These are phyloP conservation scores for Laterallus jamaicensis DNA, from an alignment of 2,113 vertebrate genomes.

Conservation along the genomic window DNA sequence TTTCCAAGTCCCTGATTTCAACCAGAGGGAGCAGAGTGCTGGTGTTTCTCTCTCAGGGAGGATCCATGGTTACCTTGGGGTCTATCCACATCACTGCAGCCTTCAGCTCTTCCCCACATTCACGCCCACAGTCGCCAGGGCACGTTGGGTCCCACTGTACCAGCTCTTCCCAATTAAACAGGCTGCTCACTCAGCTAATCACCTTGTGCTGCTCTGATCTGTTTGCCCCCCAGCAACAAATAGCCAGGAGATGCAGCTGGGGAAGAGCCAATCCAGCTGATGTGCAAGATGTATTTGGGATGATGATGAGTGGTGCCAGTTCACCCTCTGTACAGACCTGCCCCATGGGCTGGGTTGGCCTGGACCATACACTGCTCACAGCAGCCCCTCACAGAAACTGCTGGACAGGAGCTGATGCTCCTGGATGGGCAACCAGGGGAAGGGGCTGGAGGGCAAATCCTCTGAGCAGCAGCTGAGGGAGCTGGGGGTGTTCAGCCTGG, in stretches of 20 bases:
- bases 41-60: no score
- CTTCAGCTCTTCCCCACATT: background rate
- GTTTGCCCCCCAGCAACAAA: background rate
- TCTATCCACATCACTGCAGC: background rate
- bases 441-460: no score
- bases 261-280: background rate
- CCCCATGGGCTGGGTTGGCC: background rate
- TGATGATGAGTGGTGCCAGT: background rate
- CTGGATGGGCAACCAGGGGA: background rate
- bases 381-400: background rate
- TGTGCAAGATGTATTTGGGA: background rate
- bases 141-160: background rate
- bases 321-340: background rate
- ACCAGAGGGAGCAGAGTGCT: background rate
- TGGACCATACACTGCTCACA: background rate
- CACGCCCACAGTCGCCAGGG: background rate
- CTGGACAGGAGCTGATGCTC: background rate
- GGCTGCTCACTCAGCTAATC: background rate
- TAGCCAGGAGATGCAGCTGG: background rate
- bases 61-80: background rate
- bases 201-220: background rate
- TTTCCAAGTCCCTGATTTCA: background rate
- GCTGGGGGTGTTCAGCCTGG: no score
- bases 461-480: no score
- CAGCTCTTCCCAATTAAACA: background rate